These are phyloP conservation scores for Syritta pipiens DNA, from an alignment of 2,888 invertebrate species.

Conservation along the genomic window DNA sequence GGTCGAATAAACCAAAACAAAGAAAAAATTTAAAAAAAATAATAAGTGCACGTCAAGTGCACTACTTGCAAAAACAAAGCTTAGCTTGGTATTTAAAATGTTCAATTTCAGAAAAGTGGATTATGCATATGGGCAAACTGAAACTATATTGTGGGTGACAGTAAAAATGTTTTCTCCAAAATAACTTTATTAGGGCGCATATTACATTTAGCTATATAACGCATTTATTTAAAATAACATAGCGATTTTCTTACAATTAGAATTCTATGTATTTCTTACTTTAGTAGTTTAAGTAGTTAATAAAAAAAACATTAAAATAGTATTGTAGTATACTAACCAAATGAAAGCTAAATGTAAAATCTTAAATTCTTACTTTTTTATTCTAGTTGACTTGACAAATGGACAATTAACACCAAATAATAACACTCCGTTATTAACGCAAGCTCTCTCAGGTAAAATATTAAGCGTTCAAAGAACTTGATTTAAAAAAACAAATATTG, in stretches of 20 bases:
- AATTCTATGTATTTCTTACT: no score
- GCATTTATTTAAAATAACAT: conserved; percentile 28
- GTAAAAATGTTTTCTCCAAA: conserved; percentile 34
- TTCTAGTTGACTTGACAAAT: conserved; percentile 96
- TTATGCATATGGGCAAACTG: neutral
- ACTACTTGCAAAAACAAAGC: conserved; percentile 8
- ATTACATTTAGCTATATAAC: conserved; percentile 39
- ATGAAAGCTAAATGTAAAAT: neutral
- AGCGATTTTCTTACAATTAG: conserved; percentile 42
- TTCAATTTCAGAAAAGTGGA: conserved; percentile 2
- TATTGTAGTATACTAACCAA: neutral
- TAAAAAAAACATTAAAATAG: conserved; percentile 28
- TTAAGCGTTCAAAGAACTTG: conserved; percentile 14
- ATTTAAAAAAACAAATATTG: conserved; percentile 7
- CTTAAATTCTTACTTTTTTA: conserved; percentile 73
- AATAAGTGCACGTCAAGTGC: conserved; percentile 1
- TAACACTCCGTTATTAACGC: conserved; percentile 96
- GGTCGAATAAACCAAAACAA: no score
- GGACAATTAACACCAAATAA: conserved; percentile 97
- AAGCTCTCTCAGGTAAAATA: conserved; percentile 94
- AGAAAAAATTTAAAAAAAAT: conserved; percentile 20
- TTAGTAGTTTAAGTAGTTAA: conserved; percentile 52
- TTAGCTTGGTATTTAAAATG: conserved; percentile 14
- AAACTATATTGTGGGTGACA: conserved; percentile 39
- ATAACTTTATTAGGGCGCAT: conserved; percentile 6